A percentile compares a stretch with the other conserved stretches of the same genome.
Evolutionary conservation across 2,888 invertebrate species (phyloP).

Genomic region (Serrognathus titanus): DNA sequence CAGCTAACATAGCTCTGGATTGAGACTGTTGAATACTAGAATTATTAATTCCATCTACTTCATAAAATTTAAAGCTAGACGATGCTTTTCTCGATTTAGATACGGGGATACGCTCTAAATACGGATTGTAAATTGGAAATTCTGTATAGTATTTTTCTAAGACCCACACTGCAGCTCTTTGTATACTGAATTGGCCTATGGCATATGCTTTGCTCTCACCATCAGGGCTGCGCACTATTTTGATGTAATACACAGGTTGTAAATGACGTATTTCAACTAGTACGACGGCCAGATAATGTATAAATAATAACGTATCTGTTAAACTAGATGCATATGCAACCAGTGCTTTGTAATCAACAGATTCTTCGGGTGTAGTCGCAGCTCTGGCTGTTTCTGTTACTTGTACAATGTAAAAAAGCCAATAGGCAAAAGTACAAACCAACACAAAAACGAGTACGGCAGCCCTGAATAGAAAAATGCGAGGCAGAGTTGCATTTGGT

Average conservation of each 20-base stretch:
- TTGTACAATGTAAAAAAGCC: constrained; percentile 97
- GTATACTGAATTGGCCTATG: constrained; percentile 90
- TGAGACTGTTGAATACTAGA: constrained; percentile 64
- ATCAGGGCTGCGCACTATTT: constrained; percentile 93
- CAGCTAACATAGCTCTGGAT: constrained; percentile 65
- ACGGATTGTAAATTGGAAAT: constrained; percentile 96
- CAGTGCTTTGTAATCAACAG: constrained; percentile 80
- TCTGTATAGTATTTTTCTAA: constrained; percentile 94
- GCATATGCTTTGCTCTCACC: constrained; percentile 85
- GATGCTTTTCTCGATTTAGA: constrained; percentile 76
- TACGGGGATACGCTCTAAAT: constrained; percentile 85
- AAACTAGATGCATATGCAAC: constrained; percentile 92
- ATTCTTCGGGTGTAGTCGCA: constrained; percentile 74
- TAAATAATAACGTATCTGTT: constrained; percentile 89
- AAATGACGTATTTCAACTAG: constrained; percentile 90
- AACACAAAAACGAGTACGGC: constrained; percentile 84
- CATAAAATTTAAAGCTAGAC: constrained; percentile 93
- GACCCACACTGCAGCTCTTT: constrained; percentile 92
- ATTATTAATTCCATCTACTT: constrained; percentile 78
- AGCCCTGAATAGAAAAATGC: constrained; percentile 87
- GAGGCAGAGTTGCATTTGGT: constrained; percentile 82
- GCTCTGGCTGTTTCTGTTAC: constrained; percentile 78
- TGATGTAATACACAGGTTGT: constrained; percentile 84
- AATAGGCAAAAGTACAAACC: constrained; percentile 92
- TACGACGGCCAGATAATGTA: constrained; percentile 91